Base-by-base conservation (phyloP, 2,113 vertebrate genomes). In the Arvicanthis niloticus region DNA sequence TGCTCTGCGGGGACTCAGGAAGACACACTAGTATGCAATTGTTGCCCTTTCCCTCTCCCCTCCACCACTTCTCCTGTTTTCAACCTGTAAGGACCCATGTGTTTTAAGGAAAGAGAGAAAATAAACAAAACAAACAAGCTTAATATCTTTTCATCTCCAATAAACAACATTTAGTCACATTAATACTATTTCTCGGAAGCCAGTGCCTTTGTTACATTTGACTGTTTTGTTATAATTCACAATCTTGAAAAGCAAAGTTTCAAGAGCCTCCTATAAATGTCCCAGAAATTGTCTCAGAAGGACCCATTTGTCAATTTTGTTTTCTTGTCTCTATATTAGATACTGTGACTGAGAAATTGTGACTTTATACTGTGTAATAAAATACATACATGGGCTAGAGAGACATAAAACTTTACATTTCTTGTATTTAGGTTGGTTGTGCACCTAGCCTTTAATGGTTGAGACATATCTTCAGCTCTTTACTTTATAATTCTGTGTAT, bases 351-450 rank as follows among this genome's bases (percentile, higher is more conserved):
- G 10, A 91, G 24, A 91, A 89, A 51, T 21, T 37, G 48, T 29
- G 7, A 19, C 24, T 95, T 91, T 40, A 89, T 0, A 3, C 7
- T 65, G 0, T 40, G 7, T 78, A 70, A n/a, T 19, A 87, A 91
- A 93, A 78, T n/a, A 87, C 70, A 53, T 11, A 56, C 42, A 60
- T 16, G 4, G 0, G 84, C 70, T 11, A 93, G 29, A 84, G 51
- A 97, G 94, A 90, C n/a, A 62, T 19, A 85, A 75, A 42, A 88
- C 21, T 56, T 87, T n/a, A 76, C 2, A 26, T 40, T 73, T 40
- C 19, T 15, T 82, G 11, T 82, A 12, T 7, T 58, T 40, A n/a
- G 37, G 5, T 82, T 58, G 21, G 45, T 45, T 45, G 45, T 45
- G 45, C 45, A 45, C 45, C 45, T 45, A 45, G 45, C 45, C 45